Evolutionary conservation across 2,888 invertebrate species (phyloP).

Genomic region (Merodon equestris): DNA sequence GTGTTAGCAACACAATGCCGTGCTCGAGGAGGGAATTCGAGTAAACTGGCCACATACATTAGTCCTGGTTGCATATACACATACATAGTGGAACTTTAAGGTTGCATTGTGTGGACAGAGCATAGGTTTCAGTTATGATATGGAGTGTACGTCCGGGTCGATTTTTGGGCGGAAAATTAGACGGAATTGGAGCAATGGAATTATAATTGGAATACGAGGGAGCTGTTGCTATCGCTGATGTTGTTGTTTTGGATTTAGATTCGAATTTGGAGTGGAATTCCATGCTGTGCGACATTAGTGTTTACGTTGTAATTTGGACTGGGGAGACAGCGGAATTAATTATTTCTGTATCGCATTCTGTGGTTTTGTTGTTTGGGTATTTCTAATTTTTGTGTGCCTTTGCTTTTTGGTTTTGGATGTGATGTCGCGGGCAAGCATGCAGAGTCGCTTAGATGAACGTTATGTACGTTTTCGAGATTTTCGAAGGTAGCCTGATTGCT

Average conservation of each 20-base stretch:
- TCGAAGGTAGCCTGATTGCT: no score
- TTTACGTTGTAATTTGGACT: conserved; percentile 49
- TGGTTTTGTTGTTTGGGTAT: background rate
- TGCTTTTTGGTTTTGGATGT: conserved; percentile 42
- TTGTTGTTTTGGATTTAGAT: conserved; percentile 37
- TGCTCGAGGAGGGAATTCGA: conserved; percentile 7
- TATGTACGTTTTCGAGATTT: no score
- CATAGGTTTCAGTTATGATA: conserved; percentile 47
- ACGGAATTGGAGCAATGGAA: conserved; percentile 49
- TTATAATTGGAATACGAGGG: conserved; percentile 55
- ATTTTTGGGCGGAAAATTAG: conserved; percentile 24
- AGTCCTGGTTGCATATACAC: conserved; percentile 41
- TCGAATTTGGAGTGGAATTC: conserved; percentile 34
- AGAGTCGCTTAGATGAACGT: no score
- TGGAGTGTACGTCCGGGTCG: background rate
- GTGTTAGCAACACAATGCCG: conserved; percentile 47
- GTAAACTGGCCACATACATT: conserved; percentile 10
- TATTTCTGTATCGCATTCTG: conserved; percentile 16
- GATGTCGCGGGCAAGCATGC: background rate
- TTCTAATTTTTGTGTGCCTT: conserved; percentile 14
- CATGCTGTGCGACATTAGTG: conserved; percentile 25
- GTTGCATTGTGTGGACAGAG: conserved; percentile 23
- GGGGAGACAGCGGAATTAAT: conserved; percentile 28
- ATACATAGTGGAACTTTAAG: conserved; percentile 36
- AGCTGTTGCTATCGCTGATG: conserved; percentile 11